Evolutionary conservation across 2,113 vertebrate genomes (phyloP), one percentile per base, ranked within the genome.

Genomic region (Coracopsis vasa): DNA sequence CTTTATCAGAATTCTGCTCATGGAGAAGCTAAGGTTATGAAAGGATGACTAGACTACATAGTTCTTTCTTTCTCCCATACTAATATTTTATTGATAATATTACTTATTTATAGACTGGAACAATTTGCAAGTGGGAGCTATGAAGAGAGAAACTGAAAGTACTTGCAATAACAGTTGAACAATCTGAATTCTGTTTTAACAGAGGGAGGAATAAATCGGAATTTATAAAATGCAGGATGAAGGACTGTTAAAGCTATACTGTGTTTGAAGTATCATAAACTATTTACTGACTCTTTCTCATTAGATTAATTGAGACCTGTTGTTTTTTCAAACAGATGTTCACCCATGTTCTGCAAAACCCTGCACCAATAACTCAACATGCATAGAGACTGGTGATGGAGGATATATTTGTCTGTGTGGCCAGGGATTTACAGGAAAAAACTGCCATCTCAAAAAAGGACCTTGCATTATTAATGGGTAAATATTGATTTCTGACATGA

Each of bases 341-440:
- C 98, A 98, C 20, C 97, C 97, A 24, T 99, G 99, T 91, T 97
- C 98, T 69, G 98, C 98, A 11, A 95, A 97, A 56, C 99, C 99
- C 48, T 99, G 99, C 41, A 97, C 95, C 60, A 98, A 98, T 79
- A 99, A 99, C 24, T 98, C 99, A 51, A 99, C 98, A 2, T 99
- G 99, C 86, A 97, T 99, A 79, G 98, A 99, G 95, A 98, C 98
- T 1, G 98, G 98, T 9, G 95, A 98, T 23, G 99, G 99, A 37
- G 97, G 97, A 73, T 99, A 98, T 45, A 96, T 98, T 54, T 99
- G 99, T 69, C 90, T 99, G 54, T 99, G 99, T 82, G 91, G 95
- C 41, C 96, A 95, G 1, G 99, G 98, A 33, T 99, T 98, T 97
- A 95, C 96, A 3, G 99, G 99, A 13, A 97, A 97, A 88, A 97